A percentile compares a stretch with the other conserved stretches of the same genome.
Evolutionary conservation across 2,113 vertebrate genomes (phyloP).

Genomic region (Mormoops blainvillei): DNA sequence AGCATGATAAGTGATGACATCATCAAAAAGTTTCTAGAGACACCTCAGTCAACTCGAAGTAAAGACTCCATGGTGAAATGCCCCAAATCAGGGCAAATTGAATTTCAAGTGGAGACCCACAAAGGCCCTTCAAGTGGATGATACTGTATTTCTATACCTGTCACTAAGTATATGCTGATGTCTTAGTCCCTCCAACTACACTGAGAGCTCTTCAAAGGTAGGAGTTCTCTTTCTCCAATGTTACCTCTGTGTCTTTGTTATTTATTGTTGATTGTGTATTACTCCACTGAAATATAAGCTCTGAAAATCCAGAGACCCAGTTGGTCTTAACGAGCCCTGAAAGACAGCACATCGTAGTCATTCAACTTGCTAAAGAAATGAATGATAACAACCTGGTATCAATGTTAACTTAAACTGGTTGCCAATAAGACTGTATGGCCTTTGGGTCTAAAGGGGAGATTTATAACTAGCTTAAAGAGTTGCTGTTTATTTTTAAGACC

Average conservation of each 20-base stretch:
- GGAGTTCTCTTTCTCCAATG: neutral
- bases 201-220: neutral
- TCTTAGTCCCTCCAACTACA: neutral
- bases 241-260: neutral
- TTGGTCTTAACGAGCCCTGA: neutral
- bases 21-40: neutral
- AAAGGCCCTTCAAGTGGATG: neutral
- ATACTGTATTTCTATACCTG: neutral
- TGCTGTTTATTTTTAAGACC: neutral
- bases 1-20: neutral
- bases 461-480: neutral
- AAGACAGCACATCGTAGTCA: neutral
- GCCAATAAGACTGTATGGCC: neutral
- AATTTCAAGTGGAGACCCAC: neutral
- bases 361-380: neutral
- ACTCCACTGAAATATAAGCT: neutral
- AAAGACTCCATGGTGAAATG: neutral
- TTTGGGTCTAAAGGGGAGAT: neutral
- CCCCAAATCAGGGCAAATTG: neutral
- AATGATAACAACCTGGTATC: neutral
- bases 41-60: neutral
- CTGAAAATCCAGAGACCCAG: neutral
- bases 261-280: neutral
- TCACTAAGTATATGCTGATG: neutral
- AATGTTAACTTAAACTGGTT: neutral